These are phyloP conservation scores for Takifugu ocellatus DNA, from an alignment of 2,797 vertebrate species.

Conservation along the genomic window DNA sequence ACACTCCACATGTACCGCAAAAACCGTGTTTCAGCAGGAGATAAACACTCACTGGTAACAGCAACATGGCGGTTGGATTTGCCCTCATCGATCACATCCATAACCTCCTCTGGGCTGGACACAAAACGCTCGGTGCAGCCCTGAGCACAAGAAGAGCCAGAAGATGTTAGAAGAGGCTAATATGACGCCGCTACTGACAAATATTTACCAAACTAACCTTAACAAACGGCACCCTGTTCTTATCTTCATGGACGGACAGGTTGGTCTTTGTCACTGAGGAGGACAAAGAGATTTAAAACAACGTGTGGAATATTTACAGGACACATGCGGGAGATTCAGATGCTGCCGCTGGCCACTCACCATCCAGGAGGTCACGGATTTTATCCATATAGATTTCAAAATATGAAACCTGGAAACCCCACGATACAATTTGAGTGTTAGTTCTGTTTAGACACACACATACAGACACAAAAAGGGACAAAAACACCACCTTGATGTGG, in stretches of 20 bases:
- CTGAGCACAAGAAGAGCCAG: constrained; percentile 54
- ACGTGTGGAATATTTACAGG: not conserved
- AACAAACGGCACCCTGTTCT: constrained; percentile 95
- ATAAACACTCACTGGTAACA: constrained; percentile 87
- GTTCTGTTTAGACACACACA: not conserved
- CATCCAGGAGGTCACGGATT: constrained; percentile 93
- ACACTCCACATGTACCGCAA: no score
- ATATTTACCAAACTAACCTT: constrained; percentile 78
- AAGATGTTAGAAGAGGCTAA: constrained; percentile 6
- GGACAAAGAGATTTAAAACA: not conserved
- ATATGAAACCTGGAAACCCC: constrained; percentile 84
- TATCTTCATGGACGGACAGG: constrained; percentile 95
- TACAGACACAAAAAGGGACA: not conserved
- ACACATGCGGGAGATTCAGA: not conserved
- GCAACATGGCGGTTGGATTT: constrained; percentile 94
- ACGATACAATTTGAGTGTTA: not conserved
- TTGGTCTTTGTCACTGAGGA: constrained; percentile 94
- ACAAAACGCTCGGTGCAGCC: constrained; percentile 97
- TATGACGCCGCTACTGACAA: not conserved
- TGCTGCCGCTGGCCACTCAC: constrained; percentile 67
- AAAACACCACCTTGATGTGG: constrained; percentile 85
- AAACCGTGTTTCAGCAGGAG: not conserved
- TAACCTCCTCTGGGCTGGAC: constrained; percentile 96
- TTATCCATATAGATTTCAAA: constrained; percentile 99
- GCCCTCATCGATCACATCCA: constrained; percentile 97